Evolutionary conservation across 2,888 invertebrate species (phyloP), one percentile per base, ranked within the genome.

Genomic region (Dichetophora obliterata): DNA sequence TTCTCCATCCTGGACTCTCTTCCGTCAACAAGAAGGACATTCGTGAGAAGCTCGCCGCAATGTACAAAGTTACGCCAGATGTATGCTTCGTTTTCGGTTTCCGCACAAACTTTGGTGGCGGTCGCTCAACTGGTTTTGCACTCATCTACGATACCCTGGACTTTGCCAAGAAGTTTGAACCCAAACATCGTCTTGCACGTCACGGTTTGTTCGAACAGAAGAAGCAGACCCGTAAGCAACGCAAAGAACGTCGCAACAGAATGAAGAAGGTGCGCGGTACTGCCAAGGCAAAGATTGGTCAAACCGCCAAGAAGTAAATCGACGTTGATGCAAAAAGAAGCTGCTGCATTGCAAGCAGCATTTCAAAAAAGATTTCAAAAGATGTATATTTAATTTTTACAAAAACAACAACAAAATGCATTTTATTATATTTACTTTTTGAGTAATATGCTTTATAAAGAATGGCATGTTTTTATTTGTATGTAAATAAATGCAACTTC

Each of bases 231-330:
- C 93, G 99, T 87, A 99, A 99, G 91, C 99, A 99, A 91, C 95
- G 99, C 84, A 99, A 99, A 91, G 99, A 99, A 93, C 94, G 98
- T 86, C 99, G 99, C 93, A 99, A 99, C 94, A 96, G 99, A 89
- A 98, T 98, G 96, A 99, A 99, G 96, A 99, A 99, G 92, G 98
- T 99, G 83, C 93, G 99, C 87, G 99, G 99, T 90, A 98, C 98
- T 83, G 97, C 97, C 91, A 99, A 99, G 92, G 94, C 95, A 85
- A 99, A 99, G 93, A 97, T 98, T 88, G 98, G 98, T 87, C 94
- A 96, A 85, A 93, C 95, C 82, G 92, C 95, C 87, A 96, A 96
- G 91, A 98, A 98, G 94, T 92, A 91, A 91, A 91, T 14, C 54
- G 37, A 24, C n/a, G 48, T 22, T 34, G 5, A 6, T n/a, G 22